Percentiles rank a stretch among this genome's conserved stretches.
Evolutionary conservation across 2,113 vertebrate genomes (phyloP).

Genomic region (Ancistrus triradiatus): DNA sequence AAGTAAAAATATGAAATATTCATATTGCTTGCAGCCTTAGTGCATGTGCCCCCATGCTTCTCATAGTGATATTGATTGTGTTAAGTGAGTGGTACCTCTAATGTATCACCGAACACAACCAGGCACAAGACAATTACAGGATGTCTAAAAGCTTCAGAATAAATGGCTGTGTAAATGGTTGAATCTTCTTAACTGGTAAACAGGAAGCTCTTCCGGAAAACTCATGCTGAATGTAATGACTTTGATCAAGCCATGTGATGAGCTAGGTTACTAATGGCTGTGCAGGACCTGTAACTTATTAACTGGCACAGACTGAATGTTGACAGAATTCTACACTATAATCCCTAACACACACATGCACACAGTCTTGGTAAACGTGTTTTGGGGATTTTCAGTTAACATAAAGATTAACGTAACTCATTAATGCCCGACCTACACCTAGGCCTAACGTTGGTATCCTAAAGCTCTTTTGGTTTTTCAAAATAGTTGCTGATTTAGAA

Average conservation of each 20-base stretch:
- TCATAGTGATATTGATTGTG: background rate
- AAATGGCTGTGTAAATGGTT: constrained; percentile 2
- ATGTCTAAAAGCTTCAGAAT: background rate
- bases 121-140: background rate
- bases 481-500: too few relatives aligned
- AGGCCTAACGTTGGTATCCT: too few relatives aligned
- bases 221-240: background rate
- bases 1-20: background rate
- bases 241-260: background rate
- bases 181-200: constrained; percentile 1
- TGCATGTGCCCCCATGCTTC: background rate
- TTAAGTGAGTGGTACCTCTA: background rate
- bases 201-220: background rate
- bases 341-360: constrained; percentile 4
- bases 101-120: background rate
- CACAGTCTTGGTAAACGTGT: too few relatives aligned
- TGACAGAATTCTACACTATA: background rate
- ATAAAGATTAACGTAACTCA: too few relatives aligned
- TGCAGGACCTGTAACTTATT: background rate
- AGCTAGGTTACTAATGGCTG: background rate
- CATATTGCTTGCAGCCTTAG: background rate
- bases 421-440: too few relatives aligned
- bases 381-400: too few relatives aligned
- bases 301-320: background rate
- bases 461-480: too few relatives aligned